A percentile compares a stretch with the other conserved stretches of the same genome.
Conservation (phyloP, 2,888 invertebrate genomes). For the Watsonalla binaria region DNA sequence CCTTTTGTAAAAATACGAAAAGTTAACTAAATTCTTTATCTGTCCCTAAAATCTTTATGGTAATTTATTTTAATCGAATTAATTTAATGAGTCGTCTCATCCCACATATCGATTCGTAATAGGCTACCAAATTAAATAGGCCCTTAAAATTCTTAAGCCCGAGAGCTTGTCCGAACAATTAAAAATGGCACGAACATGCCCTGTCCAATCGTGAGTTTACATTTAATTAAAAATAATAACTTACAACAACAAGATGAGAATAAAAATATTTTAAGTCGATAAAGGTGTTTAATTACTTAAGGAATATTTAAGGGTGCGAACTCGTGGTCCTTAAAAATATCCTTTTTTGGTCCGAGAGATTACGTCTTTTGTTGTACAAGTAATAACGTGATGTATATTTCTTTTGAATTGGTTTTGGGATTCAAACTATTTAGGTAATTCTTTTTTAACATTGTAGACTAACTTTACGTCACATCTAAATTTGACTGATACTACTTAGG, state of each 20-base stretch:
- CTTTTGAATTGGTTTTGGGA: too few species aligned
- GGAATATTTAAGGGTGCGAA: conserved; percentile 17
- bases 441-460: too few species aligned
- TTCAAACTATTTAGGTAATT: too few species aligned
- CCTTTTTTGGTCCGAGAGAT: too few species aligned
- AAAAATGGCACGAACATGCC: conserved; percentile 9
- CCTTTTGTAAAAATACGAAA: too few species aligned
- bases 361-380: too few species aligned
- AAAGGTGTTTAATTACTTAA: conserved; percentile 27
- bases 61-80: neutral
- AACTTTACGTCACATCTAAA: too few species aligned
- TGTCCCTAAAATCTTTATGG: neutral
- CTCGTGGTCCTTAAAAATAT: neutral
- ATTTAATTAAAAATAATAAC: conserved; percentile 34
- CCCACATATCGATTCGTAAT: neutral
- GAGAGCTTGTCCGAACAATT: conserved; percentile 7
- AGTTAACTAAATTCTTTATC: neutral
- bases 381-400: too few species aligned
- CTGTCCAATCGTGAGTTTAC: conserved; percentile 4
- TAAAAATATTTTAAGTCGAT: conserved; percentile 32
- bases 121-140: conserved; percentile 4
- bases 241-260: conserved; percentile 19
- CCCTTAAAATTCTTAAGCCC: conserved; percentile 12
- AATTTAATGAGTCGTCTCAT: neutral
- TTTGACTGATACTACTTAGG: too few species aligned